Evolutionary conservation across 2,888 invertebrate species (phyloP), one percentile per base, ranked within the genome.

Genomic region (Ormyrus thymus): DNA sequence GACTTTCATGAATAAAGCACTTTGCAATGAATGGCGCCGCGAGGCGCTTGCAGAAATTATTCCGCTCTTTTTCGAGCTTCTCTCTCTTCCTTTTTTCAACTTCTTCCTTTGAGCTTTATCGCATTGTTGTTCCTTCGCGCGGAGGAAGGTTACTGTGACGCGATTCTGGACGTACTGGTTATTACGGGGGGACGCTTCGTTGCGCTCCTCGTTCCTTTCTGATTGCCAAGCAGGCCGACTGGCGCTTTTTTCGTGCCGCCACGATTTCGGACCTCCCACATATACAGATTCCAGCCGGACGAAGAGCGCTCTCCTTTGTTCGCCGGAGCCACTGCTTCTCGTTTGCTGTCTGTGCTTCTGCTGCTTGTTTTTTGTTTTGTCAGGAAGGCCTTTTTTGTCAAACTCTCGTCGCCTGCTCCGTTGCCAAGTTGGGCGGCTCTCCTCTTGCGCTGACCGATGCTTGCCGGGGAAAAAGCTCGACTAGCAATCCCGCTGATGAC

Each of bases 181-280:
- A 29, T 29, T 29, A 29, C 29, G 29, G 29, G 29, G 29, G 29
- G 29, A 29, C 29, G 29, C 29, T 2, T 29, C 29, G 29, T 29
- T 29, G 29, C 29, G 29, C 29, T 29, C 29, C 29, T 13, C 55
- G 55, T 45, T 11, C 83, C 82, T 83, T 43, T 84, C 83, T 83
- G 83, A 84, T 84, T 83, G 83, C 80, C 84, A 84, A 83, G 80
- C 81, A 65, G 79, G 76, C 77, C 82, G 83, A 46, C 53, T 64
- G 50, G 10, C 9, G 59, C 9, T 71, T 59, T 62, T 76, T 46
- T 65, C 62, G 43, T 29, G 64, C 59, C 64, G 1, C 11, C 58
- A 11, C 76, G 11, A 62, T 65, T 77, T 64, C 29, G 58, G 77
- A 77, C 77, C 77, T 72, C 77, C 77, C 77, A 59, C 66, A 59